Evolutionary conservation across 2,113 vertebrate genomes (phyloP).

Genomic region (Apteryx owenii): DNA sequence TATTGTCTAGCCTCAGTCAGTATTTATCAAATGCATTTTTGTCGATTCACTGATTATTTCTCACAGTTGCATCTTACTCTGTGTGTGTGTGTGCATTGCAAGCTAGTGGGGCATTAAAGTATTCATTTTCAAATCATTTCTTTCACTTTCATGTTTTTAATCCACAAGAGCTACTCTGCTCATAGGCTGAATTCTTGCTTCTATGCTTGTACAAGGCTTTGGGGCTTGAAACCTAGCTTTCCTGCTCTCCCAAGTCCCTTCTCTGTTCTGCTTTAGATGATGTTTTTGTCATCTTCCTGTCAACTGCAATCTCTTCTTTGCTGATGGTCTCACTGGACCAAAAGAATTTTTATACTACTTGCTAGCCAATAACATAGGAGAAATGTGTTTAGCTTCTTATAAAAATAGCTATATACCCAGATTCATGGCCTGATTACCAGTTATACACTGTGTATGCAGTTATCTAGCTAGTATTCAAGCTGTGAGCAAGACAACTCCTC

Average conservation of each 20-base stretch:
- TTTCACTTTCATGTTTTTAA: background rate
- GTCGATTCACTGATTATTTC: background rate
- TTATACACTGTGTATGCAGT: background rate
- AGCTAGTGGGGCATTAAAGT: background rate
- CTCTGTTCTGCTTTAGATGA: slow-evolving; percentile 1
- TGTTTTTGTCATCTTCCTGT: slow-evolving; percentile 32
- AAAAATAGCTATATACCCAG: slow-evolving; percentile 14
- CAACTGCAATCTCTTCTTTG: background rate
- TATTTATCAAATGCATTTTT: background rate
- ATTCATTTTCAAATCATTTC: background rate
- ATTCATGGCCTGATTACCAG: slow-evolving; percentile 20
- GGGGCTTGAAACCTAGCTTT: background rate
- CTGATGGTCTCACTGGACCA: background rate
- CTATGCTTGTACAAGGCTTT: background rate
- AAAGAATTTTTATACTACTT: slow-evolving; percentile 5
- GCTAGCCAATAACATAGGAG: background rate
- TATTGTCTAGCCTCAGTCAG: background rate
- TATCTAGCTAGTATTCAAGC: background rate
- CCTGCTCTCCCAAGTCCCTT: background rate
- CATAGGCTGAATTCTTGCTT: background rate
- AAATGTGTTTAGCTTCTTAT: slow-evolving; percentile 12
- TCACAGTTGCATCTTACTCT: background rate
- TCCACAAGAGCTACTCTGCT: background rate
- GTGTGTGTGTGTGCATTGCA: background rate
- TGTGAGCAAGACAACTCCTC: background rate